A percentile compares a stretch with the other conserved stretches of the same genome.
These are phyloP conservation scores for Trachemys scripta DNA, from an alignment of 2,113 vertebrate species.

Conservation along the genomic window DNA sequence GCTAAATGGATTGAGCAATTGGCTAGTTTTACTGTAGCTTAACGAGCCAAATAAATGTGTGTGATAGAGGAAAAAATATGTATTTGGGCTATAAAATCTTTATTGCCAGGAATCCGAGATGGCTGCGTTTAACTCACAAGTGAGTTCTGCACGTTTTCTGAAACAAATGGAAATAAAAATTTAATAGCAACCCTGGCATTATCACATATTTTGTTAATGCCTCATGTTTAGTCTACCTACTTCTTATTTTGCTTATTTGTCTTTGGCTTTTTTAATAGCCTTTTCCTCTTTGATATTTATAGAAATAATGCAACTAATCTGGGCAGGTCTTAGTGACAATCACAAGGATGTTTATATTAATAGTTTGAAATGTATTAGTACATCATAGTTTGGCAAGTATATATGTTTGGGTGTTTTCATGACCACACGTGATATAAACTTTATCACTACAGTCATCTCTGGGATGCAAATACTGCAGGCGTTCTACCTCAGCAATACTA, in stretches of 20 bases:
- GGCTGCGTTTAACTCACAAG: neutral
- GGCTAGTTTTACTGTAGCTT: neutral
- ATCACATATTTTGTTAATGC: neutral
- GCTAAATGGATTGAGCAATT: neutral
- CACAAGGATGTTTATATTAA: neutral
- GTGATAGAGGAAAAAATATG: neutral
- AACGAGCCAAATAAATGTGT: neutral
- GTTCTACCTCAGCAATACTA: too few relatives aligned
- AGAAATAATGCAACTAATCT: neutral
- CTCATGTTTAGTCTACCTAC: neutral
- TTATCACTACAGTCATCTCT: neutral
- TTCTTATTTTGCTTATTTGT: neutral
- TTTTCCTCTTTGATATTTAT: neutral
- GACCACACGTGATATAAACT: neutral
- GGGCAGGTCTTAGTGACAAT: neutral
- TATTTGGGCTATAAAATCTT: neutral
- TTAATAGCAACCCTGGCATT: neutral
- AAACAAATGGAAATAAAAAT: neutral
- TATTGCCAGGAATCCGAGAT: neutral
- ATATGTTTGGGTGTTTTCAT: neutral
- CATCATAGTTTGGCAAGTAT: neutral
- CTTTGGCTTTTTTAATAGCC: neutral
- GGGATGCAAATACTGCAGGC: neutral
- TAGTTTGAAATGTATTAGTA: neutral
- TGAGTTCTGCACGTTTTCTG: neutral